These are phyloP conservation scores for Heterodera filipjevi DNA, from an alignment of 2,888 invertebrate species.

Conservation along the genomic window DNA sequence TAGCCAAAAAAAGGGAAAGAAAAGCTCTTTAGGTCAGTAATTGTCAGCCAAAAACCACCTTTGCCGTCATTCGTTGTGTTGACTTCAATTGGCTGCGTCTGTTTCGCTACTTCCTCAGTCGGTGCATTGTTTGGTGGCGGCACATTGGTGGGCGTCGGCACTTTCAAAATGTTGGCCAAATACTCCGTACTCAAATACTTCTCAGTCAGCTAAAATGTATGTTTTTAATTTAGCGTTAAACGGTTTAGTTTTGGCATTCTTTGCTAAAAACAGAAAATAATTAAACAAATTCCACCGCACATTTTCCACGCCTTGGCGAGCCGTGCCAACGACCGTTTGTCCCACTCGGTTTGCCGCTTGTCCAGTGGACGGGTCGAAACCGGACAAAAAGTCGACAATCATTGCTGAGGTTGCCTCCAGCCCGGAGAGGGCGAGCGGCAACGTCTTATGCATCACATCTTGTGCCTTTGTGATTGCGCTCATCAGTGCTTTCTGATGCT, in stretches of 20 bases:
- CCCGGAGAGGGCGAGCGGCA: not conserved
- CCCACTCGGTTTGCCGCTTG: conserved; percentile 4
- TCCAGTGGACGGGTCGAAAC: conserved; percentile 2
- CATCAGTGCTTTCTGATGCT: not conserved
- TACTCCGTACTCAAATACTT: not conserved
- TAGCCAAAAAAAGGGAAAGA: too few species aligned
- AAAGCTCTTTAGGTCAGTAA: too few species aligned
- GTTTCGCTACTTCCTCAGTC: not conserved
- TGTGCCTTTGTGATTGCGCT: not conserved
- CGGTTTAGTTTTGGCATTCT: too few species aligned
- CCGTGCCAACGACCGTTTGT: not conserved
- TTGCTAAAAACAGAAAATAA: not conserved
- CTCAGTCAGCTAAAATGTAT: not conserved
- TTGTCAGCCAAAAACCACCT: not conserved
- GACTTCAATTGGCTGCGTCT: not conserved
- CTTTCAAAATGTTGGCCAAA: not conserved
- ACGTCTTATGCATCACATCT: not conserved
- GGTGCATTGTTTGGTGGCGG: not conserved
- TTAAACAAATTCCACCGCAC: not conserved
- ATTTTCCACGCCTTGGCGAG: conserved; percentile 10
- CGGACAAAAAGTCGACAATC: not conserved
- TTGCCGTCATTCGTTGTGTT: not conserved
- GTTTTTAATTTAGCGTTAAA: too few species aligned
- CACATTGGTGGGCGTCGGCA: not conserved
- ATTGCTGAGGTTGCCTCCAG: not conserved